These are phyloP conservation scores for Troides helena DNA, from an alignment of 2,888 invertebrate genomes.

Conservation along the genomic window DNA sequence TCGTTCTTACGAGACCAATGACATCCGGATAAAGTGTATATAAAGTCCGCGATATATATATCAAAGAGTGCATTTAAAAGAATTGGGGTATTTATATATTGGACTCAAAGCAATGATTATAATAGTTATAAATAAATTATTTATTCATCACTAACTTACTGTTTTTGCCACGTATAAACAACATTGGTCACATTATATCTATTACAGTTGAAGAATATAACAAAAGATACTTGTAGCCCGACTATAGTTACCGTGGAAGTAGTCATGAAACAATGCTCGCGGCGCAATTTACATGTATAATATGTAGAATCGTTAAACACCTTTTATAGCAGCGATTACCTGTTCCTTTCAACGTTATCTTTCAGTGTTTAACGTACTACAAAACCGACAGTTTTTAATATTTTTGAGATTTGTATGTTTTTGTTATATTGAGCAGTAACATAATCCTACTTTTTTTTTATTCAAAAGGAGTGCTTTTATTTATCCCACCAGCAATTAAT, in stretches of 20 bases:
- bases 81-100: not conserved
- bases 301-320: conserved; percentile 19
- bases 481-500: too few relatives aligned
- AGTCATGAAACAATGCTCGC: conserved; percentile 13
- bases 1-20: not conserved
- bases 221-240: conserved; percentile 7
- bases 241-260: conserved; percentile 13
- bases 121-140: not conserved
- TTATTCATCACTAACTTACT: not conserved
- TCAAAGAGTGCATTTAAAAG: not conserved
- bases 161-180: not conserved
- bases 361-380: not conserved
- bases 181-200: not conserved
- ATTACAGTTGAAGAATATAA: conserved; percentile 12
- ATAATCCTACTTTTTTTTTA: not conserved
- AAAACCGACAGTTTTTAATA: not conserved
- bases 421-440: not conserved
- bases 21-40: not conserved
- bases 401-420: not conserved
- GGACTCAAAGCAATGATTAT: not conserved
- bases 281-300: conserved; percentile 5
- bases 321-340: conserved; percentile 12
- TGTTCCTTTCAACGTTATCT: not conserved
- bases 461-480: too few relatives aligned
- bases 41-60: not conserved